phyloP scores from a whole-genome alignment of 2,888 invertebrate genomes.

The Cryptocephalus moraei region DNA sequence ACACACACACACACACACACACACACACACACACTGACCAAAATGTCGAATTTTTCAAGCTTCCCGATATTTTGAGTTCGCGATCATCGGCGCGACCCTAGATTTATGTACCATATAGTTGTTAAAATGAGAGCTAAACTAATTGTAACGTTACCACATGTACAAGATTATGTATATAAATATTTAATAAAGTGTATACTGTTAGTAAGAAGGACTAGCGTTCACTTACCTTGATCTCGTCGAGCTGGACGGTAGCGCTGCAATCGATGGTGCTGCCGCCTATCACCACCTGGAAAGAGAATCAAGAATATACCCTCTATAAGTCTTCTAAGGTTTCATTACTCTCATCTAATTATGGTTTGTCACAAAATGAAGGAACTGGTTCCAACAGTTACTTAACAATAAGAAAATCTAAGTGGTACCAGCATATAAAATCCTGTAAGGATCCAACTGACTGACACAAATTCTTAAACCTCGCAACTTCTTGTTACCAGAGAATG shows the following conservation, averaged over 20 bases:
- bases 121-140: slow-evolving; percentile 18
- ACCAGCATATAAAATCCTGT: too few species aligned
- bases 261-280: slow-evolving; percentile 73
- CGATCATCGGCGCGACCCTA: slow-evolving; percentile 19
- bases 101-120: slow-evolving; percentile 25
- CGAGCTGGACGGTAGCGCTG: slow-evolving; percentile 52
- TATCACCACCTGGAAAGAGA: slow-evolving; percentile 51
- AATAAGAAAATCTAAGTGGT: too few species aligned
- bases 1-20: not conserved
- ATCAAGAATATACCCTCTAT: not conserved
- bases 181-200: slow-evolving; percentile 38
- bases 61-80: slow-evolving; percentile 27
- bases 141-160: slow-evolving; percentile 28
- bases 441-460: too few species aligned
- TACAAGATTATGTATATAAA: slow-evolving; percentile 33
- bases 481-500: too few species aligned
- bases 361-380: not conserved
- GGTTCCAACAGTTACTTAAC: too few species aligned
- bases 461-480: too few species aligned
- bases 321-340: not conserved
- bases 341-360: not conserved
- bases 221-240: slow-evolving; percentile 53
- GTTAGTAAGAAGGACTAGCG: slow-evolving; percentile 26
- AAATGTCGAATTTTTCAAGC: slow-evolving; percentile 25
- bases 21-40: slow-evolving; percentile 10